phyloP scores from a whole-genome alignment of 2,113 vertebrate genomes.

The Aegithalos caudatus region DNA sequence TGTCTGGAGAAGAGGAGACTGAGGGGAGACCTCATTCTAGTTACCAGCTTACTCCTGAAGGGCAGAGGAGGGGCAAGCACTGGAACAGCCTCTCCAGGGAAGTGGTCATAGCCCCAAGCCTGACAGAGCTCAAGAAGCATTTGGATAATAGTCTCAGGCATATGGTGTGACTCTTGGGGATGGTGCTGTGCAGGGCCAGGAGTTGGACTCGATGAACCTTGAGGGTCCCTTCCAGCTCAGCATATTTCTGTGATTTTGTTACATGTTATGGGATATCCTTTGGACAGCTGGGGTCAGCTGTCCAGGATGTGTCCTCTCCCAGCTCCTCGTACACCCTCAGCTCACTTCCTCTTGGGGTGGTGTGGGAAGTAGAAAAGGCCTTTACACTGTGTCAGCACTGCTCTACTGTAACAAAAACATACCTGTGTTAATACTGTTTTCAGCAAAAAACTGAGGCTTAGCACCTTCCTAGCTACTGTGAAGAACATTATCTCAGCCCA shows the following conservation, averaged over 20 bases:
- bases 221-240: not conserved
- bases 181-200: not conserved
- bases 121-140: rapidly evolving
- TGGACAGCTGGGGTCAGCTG: not conserved
- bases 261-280: not conserved
- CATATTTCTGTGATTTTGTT: not conserved
- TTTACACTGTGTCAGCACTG: not conserved
- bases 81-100: not conserved
- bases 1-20: not conserved
- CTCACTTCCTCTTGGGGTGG: not conserved
- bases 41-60: not conserved
- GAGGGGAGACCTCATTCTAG: not conserved
- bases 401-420: not conserved
- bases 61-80: not conserved
- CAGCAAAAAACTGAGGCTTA: not conserved
- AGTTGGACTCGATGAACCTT: not conserved
- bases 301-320: not conserved
- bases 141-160: not conserved
- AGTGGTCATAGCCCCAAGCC: not conserved
- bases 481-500: not conserved
- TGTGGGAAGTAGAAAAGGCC: not conserved
- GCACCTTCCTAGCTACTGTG: not conserved
- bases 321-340: not conserved
- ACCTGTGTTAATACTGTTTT: not conserved
- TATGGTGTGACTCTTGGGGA: not conserved